Evolutionary conservation across 2,113 vertebrate species (phyloP).

Genomic region (Brachyhypopomus occidentalis): DNA sequence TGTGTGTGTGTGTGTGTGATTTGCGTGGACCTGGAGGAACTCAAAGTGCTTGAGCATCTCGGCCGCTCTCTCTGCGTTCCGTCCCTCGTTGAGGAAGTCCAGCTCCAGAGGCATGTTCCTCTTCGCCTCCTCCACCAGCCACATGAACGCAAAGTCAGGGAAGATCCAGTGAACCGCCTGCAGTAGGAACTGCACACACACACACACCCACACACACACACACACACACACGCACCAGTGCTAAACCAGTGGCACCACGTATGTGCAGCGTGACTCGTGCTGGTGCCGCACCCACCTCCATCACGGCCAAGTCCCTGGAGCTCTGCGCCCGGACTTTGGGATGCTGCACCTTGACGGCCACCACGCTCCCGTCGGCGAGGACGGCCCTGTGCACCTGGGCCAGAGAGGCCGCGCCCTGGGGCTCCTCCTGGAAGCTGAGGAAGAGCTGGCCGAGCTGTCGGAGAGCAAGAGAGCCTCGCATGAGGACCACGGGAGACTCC

Average conservation of each 20-base stretch:
- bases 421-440: constrained; percentile 85
- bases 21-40: constrained; percentile 83
- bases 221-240: neutral
- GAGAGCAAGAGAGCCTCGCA: constrained; percentile 20
- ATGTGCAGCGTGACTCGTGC: too few relatives aligned
- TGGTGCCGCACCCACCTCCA: constrained; percentile 82
- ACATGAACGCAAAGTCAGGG: constrained; percentile 95
- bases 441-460: constrained; percentile 89
- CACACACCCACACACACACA: constrained; percentile 19
- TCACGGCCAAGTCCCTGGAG: constrained; percentile 89
- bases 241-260: too few relatives aligned
- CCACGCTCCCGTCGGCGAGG: constrained; percentile 87
- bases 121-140: constrained; percentile 97
- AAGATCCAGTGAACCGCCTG: constrained; percentile 88
- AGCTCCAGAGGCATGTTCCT: constrained; percentile 95
- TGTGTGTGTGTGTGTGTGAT: neutral
- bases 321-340: constrained; percentile 93
- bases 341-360: constrained; percentile 97
- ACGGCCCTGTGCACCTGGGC: constrained; percentile 98
- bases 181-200: constrained; percentile 78
- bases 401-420: constrained; percentile 90
- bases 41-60: constrained; percentile 83
- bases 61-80: constrained; percentile 89
- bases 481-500: neutral
- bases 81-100: constrained; percentile 94